Conservation (phyloP, 2,888 invertebrate genomes). For the Iselma pallidipennis region DNA sequence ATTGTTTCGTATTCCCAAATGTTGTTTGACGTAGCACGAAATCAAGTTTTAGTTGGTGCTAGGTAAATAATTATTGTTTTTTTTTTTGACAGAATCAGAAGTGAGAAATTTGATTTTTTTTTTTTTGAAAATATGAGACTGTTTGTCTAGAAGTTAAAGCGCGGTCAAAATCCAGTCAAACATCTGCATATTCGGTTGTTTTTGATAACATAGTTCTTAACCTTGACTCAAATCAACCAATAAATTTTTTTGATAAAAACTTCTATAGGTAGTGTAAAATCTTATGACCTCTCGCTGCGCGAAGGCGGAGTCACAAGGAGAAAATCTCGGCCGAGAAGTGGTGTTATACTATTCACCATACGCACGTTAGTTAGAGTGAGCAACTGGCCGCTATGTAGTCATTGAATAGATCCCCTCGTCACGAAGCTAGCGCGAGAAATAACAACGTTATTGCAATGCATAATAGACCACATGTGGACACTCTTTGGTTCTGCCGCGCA, state of each 20-base stretch:
- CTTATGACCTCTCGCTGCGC: no score
- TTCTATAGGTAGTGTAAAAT: no score
- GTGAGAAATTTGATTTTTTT: neutral
- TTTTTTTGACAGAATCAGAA: neutral
- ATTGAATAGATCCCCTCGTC: no score
- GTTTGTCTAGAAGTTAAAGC: neutral
- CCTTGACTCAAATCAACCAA: neutral
- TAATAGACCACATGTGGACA: no score
- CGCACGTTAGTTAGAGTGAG: no score
- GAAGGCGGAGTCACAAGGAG: no score
- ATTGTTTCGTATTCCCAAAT: constrained; percentile 81
- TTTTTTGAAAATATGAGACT: neutral
- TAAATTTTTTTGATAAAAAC: neutral
- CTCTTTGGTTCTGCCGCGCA: no score
- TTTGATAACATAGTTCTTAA: neutral
- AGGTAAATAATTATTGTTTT: constrained; percentile 65
- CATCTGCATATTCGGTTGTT: neutral
- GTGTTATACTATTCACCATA: no score
- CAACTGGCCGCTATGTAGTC: no score
- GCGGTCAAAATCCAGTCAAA: neutral
- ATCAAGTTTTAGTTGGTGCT: constrained; percentile 88
- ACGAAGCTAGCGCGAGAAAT: no score
- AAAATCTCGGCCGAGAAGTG: no score
- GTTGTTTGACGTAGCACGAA: constrained; percentile 83
- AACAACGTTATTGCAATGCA: no score